Evolutionary conservation across 2,888 invertebrate genomes (phyloP).

Genomic region (Leptodirus hochenwartii): DNA sequence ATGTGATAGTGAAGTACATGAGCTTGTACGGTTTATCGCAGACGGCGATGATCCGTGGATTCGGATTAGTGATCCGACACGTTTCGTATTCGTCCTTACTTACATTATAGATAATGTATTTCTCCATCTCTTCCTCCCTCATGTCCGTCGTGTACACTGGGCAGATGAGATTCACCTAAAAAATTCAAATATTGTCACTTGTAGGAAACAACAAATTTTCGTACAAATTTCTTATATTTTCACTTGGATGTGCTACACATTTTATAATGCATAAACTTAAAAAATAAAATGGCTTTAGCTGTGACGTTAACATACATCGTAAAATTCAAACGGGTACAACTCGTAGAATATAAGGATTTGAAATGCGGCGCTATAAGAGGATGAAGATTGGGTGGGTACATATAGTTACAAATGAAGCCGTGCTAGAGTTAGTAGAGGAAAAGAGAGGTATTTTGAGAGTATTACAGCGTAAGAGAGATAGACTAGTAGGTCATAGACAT

Average conservation of each 20-base stretch:
- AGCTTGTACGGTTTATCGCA: conserved; percentile 89
- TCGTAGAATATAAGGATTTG: no score
- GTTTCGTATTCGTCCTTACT: conserved; percentile 94
- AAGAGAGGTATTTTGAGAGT: no score
- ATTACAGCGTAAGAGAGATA: no score
- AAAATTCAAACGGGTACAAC: no score
- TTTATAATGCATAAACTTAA: conserved; percentile 1
- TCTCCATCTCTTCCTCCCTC: conserved; percentile 79
- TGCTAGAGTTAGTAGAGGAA: no score
- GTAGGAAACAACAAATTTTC: neutral
- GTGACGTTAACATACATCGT: no score
- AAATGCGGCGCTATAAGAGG: no score
- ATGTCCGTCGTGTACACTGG: conserved; percentile 79
- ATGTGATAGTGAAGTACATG: conserved; percentile 92
- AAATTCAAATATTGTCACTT: neutral
- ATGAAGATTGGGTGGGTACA: no score
- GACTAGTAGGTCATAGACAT: no score
- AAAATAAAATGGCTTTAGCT: no score
- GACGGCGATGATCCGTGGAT: conserved; percentile 84
- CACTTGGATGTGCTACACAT: neutral
- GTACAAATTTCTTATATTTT: neutral
- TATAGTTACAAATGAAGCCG: no score
- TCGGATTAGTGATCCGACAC: conserved; percentile 87
- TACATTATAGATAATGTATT: conserved; percentile 92
- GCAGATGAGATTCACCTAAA: conserved; percentile 80